Base-by-base conservation (phyloP, 2,888 invertebrate species). In the Papilio demoleus region DNA sequence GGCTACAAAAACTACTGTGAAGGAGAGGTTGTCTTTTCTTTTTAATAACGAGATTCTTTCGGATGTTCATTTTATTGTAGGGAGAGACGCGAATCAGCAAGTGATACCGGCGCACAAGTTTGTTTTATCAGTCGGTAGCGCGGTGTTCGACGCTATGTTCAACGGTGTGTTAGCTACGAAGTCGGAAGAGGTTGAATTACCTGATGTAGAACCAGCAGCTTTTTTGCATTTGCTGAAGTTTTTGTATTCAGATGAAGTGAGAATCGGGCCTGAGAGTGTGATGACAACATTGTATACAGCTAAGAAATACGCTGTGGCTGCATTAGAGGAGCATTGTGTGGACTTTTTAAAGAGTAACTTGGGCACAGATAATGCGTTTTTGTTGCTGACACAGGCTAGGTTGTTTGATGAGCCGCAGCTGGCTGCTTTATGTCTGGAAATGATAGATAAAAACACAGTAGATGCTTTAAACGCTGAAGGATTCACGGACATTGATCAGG, bases 61-160 rank as follows among this genome's bases (percentile, higher is more conserved):
- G 69, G 97, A 97, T 83, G 96, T 97, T 5, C 95, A 95, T 77
- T 97, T 97, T 78, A 91, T 96, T 45, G 97, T 97, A 17, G 97
- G 97, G 1, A 94, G 95, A 76, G 96, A 95, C 58, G 93, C 92
- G 0, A 94, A 94, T 70, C 94, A 94, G 72, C 94, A 95, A 81
- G 92, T 95, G 14, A 95, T 97, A 71, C 96, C 96, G 0, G 97
- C 97, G 0, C 96, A 96, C 77, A 96, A 94, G 83, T 96, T 97
- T 79, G 95, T 97, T 0, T 84, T 97, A 40, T 96, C 96, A 0
- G 95, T 96, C 9, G 97, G 97, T 1, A 96, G 96, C 79, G 96
- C 96, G 0, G 97, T 97, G 1, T 97, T 97, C 82, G 97, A 97
- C 84, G 96, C 96, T 8, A 96, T 97, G 95, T 97, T 97, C 79